A percentile compares a stretch with the other conserved stretches of the same genome.
These are phyloP conservation scores for Scomber colias DNA, from an alignment of 2,113 vertebrate species.

Conservation along the genomic window DNA sequence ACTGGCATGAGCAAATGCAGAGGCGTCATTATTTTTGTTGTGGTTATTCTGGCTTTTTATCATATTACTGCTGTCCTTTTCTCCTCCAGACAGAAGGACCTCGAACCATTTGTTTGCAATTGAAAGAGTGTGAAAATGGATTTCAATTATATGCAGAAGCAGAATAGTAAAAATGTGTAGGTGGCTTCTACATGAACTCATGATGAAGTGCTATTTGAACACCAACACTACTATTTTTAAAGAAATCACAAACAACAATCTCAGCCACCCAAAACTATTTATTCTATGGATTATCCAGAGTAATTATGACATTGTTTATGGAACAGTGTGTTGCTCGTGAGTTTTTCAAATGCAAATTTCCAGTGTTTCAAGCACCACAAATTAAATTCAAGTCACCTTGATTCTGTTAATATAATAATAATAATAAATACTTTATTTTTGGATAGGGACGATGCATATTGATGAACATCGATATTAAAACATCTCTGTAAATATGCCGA, in stretches of 20 bases:
- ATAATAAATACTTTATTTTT: too few species aligned
- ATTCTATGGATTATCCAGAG: neutral
- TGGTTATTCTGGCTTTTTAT: slow-evolving; percentile 27
- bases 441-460: too few species aligned
- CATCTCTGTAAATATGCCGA: too few species aligned
- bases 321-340: neutral
- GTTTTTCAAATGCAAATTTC: neutral
- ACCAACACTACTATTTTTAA: neutral
- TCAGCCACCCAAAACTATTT: neutral
- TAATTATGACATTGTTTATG: neutral
- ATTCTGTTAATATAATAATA: too few species aligned
- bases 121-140: slow-evolving; percentile 25
- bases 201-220: neutral
- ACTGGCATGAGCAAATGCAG: slow-evolving; percentile 18
- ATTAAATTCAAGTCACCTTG: too few species aligned
- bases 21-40: slow-evolving; percentile 32
- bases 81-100: slow-evolving; percentile 22
- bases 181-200: neutral
- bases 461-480: too few species aligned
- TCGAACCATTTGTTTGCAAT: slow-evolving; percentile 21
- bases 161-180: slow-evolving; percentile 19
- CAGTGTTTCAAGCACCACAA: too few species aligned
- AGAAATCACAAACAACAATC: neutral
- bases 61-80: slow-evolving; percentile 25
- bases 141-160: slow-evolving; percentile 16